Conservation (phyloP, 2,888 invertebrate genomes). For the Tipula confusa region DNA sequence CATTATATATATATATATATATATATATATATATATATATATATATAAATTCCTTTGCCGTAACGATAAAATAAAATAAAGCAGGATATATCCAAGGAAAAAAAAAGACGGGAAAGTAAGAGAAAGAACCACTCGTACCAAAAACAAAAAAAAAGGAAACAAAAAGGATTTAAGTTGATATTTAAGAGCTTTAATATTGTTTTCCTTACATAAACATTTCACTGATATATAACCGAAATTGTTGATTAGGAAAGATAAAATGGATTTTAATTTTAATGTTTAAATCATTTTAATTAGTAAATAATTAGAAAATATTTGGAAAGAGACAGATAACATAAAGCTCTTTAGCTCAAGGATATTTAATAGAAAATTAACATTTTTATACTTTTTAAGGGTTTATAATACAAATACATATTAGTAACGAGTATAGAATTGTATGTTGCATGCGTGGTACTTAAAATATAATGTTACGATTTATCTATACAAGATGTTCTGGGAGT, state of each 20-base stretch:
- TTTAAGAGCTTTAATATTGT: neutral
- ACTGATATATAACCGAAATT: neutral
- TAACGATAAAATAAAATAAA: neutral
- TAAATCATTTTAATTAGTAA: neutral
- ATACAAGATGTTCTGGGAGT: no score
- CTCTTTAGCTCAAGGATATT: neutral
- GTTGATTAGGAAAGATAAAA: constrained; percentile 12
- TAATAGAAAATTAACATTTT: neutral
- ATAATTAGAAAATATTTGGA: neutral
- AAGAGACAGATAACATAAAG: neutral
- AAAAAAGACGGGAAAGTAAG: neutral
- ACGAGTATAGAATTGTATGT: no score
- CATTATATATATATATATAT: no score
- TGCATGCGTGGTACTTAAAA: no score
- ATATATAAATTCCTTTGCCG: neutral
- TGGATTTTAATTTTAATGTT: neutral
- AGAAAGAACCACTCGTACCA: neutral
- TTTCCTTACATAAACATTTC: neutral
- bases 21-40: no score
- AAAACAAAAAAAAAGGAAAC: no score
- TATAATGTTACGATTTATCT: no score
- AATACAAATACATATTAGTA: no score
- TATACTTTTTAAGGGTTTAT: neutral
- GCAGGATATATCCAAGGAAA: neutral
- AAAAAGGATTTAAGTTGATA: neutral